A percentile compares a stretch with the other conserved stretches of the same genome.
Evolutionary conservation across 1,140 invertebrate genomes (phyloP).

Genomic region (Drosophila mauritiana): DNA sequence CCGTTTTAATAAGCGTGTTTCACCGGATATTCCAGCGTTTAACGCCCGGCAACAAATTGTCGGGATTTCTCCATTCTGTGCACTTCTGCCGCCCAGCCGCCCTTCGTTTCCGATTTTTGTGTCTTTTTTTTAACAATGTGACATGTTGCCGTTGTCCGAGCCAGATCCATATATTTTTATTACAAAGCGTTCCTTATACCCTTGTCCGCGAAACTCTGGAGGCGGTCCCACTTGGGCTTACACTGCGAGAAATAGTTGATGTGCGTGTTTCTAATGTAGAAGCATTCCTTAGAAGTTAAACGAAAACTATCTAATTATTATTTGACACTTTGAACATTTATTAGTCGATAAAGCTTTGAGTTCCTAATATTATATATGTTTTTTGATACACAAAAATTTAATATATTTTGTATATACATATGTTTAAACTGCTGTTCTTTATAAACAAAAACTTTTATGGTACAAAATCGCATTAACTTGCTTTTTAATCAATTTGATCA

Average conservation of each 20-base stretch:
- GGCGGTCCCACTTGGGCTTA: conserved; percentile 9
- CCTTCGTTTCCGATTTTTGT: conserved; percentile 17
- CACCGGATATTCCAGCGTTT: conserved; percentile 35
- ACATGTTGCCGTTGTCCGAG: conserved; percentile 54
- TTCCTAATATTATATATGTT: no score
- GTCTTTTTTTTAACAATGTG: conserved; percentile 30
- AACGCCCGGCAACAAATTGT: conserved; percentile 47
- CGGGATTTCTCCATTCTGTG: conserved; percentile 30
- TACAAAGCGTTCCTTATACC: conserved; percentile 49
- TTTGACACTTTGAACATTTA: no score
- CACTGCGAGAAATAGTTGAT: neutral
- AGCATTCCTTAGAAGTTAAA: no score
- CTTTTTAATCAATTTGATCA: no score
- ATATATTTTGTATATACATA: no score
- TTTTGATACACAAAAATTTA: no score
- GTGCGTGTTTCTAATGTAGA: no score
- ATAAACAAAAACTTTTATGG: no score
- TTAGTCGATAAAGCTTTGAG: no score
- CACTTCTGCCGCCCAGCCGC: neutral
- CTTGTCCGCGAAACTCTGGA: conserved; percentile 32
- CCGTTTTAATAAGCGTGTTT: conserved; percentile 38
- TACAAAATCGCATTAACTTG: no score
- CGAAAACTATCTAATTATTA: no score
- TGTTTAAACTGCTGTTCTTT: no score
- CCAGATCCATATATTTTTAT: conserved; percentile 65